These are phyloP conservation scores for Meloidogyne exigua DNA, from an alignment of 1,140 invertebrate genomes.

Conservation along the genomic window DNA sequence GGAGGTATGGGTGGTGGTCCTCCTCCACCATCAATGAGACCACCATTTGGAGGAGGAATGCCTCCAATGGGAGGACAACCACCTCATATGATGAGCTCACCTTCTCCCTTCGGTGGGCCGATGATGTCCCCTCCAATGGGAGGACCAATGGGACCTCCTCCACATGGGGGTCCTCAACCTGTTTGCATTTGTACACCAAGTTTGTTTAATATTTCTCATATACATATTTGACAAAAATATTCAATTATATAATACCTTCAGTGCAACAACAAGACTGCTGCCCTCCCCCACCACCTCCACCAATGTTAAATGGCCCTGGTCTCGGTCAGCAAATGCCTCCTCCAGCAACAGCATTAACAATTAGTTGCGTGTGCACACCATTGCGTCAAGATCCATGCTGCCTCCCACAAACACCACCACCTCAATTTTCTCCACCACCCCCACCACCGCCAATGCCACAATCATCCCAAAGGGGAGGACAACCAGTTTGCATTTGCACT, in stretches of 20 bases:
- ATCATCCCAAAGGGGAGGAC: neutral
- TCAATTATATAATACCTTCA: neutral
- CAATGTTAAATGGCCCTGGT: neutral
- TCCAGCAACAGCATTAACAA: conserved; percentile 11
- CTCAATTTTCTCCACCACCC: conserved; percentile 10
- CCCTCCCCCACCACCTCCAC: conserved; percentile 3
- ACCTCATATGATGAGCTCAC: neutral
- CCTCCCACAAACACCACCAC: neutral
- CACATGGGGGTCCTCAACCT: neutral
- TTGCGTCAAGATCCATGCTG: conserved; percentile 13
- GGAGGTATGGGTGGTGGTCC: conserved; percentile 10
- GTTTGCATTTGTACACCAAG: conserved; percentile 13
- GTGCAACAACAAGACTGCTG: conserved; percentile 18
- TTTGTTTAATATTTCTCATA: neutral
- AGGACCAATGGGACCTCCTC: conserved; percentile 15
- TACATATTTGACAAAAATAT: too few species aligned
- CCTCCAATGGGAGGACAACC: conserved; percentile 6
- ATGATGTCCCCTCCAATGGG: conserved; percentile 8
- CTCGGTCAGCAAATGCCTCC: neutral
- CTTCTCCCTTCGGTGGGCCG: neutral
- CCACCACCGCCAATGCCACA: neutral
- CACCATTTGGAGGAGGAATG: neutral
- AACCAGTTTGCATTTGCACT: conserved; percentile 26
- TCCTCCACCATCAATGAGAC: neutral
- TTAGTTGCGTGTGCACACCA: conserved; percentile 27